Base-by-base conservation (phyloP, 2,888 invertebrate genomes). In the Tetropium fuscum region DNA sequence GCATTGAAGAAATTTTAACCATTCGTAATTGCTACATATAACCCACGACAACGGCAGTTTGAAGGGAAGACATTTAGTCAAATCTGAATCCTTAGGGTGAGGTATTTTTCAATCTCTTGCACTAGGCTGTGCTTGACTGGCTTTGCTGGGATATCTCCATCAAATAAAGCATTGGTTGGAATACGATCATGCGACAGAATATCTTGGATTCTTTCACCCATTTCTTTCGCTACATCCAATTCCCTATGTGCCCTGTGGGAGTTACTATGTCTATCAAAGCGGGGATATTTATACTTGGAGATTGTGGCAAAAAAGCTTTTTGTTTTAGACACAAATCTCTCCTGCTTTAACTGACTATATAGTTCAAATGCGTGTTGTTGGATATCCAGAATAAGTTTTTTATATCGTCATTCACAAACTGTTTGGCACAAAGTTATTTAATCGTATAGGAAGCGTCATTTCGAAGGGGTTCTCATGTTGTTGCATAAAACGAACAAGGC, bases 281-380 rank as follows among this genome's bases (percentile, higher is more conserved):
- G 27, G 27, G 27, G 27, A 27, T 27, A 27, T 27, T 27, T 27
- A 27, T 7, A 27, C n/a, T 27, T 27, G 27, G 27, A 27, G 10
- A 27, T 27, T n/a, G 10, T 1, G 10, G 4, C 27, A 27, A 36
- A 34, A 34, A 51, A 11, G 7, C 20, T 32, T 27, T 49, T 53
- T 40, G 32, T 58, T 58, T 20, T 19, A 40, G 58, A 32, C 4
- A 49, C 34, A 41, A 11, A 40, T 27, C 27, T 27, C 27, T 27
- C 27, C 27, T 27, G 27, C 27, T 27, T 27, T 27, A 27, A 30
- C 30, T 30, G 10, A 11, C 30, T 30, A 30, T 30, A 30, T 30
- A 30, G 30, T 30, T 30, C 30, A 30, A 30, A 30, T 30, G 30
- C 30, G 30, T 30, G 30, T 30, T 30, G 30, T 30, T 30, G 30